phyloP scores from a whole-genome alignment of 1,140 invertebrate species.

The Neoseiulus cucumeris region DNA sequence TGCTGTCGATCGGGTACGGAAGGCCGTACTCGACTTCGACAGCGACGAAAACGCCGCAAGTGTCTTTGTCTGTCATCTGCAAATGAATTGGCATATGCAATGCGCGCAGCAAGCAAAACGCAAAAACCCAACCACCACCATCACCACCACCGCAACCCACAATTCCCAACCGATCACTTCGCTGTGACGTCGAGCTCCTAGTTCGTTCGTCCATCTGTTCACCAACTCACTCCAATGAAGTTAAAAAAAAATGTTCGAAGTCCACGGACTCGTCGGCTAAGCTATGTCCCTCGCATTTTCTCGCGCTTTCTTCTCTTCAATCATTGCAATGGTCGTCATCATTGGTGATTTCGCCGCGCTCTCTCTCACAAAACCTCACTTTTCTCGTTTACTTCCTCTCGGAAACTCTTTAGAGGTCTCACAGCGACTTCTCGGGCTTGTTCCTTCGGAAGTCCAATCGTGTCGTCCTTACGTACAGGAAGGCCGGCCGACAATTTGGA shows the following conservation, averaged over 20 bases:
- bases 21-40: too few species aligned
- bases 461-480: too few species aligned
- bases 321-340: too few species aligned
- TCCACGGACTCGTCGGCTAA: background rate
- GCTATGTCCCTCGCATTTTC: constrained; percentile 11
- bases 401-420: too few species aligned
- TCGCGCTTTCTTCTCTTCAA: constrained; percentile 4
- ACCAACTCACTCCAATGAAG: background rate
- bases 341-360: background rate
- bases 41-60: background rate
- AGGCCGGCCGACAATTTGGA: too few species aligned
- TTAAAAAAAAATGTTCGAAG: background rate
- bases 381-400: background rate
- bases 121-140: background rate
- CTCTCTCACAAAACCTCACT: constrained; percentile 15
- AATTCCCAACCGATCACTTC: constrained; percentile 6
- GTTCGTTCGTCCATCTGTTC: background rate
- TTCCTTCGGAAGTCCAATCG: too few species aligned
- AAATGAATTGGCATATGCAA: background rate
- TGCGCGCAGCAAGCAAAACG: constrained; percentile 9
- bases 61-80: constrained; percentile 6
- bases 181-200: constrained; percentile 2
- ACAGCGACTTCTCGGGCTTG: too few species aligned
- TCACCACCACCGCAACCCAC: constrained; percentile 12
- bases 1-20: too few species aligned